These are phyloP conservation scores for Corvus hawaiiensis DNA, from an alignment of 2,113 vertebrate species.

Conservation along the genomic window DNA sequence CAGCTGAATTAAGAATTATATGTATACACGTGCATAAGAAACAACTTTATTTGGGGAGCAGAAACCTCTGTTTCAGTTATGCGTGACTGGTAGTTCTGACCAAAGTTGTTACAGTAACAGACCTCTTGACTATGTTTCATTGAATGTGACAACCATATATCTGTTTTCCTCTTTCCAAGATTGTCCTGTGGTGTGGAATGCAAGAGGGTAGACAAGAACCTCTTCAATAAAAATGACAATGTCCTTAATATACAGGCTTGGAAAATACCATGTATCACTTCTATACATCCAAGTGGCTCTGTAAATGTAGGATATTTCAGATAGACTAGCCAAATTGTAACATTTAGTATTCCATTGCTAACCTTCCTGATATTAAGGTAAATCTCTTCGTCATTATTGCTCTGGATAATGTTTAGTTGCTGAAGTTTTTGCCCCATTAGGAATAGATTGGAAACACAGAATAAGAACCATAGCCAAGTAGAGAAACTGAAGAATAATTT, in stretches of 20 bases:
- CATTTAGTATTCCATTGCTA: background rate
- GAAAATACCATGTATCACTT: background rate
- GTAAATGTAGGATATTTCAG: background rate
- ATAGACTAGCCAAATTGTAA: background rate
- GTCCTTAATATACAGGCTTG: background rate
- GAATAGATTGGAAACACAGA: background rate
- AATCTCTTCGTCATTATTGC: background rate
- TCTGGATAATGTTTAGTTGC: background rate
- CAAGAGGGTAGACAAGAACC: background rate
- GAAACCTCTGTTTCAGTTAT: background rate
- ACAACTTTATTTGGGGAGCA: background rate
- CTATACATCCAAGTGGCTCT: background rate
- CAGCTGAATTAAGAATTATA: background rate
- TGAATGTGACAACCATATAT: background rate
- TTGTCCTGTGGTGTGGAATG: background rate
- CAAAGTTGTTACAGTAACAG: background rate
- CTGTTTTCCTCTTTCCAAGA: background rate
- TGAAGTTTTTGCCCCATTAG: background rate
- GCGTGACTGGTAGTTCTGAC: background rate
- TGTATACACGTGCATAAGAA: background rate
- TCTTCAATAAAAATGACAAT: background rate
- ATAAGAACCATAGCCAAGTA: background rate
- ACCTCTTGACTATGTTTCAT: background rate
- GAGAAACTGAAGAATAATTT: background rate
- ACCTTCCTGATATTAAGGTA: background rate